Conservation (phyloP, 2,797 vertebrate species). For the Propithecus perrieri region DNA sequence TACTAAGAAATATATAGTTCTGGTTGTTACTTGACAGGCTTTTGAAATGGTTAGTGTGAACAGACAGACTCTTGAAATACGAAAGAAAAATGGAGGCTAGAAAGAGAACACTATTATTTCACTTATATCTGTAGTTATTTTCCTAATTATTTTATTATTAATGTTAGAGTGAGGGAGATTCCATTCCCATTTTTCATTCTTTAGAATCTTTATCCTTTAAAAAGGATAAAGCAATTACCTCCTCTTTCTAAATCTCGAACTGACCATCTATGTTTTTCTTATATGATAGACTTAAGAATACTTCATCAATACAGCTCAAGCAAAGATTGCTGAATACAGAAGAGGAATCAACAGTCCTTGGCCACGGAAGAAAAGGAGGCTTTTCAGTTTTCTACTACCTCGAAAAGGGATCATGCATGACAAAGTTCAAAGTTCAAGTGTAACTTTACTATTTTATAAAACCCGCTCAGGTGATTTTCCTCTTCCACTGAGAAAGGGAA, state of each 20-base stretch:
- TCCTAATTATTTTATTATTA: slow-evolving; percentile 13
- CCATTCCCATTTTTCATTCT: not conserved
- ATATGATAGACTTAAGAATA: not conserved
- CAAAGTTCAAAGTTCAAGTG: not conserved
- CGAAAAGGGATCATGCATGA: not conserved
- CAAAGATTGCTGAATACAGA: not conserved
- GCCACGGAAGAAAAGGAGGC: not conserved
- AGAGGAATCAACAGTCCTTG: not conserved
- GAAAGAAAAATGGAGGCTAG: not conserved
- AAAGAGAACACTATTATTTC: not conserved
- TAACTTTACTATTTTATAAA: not conserved
- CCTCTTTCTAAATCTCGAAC: slow-evolving; percentile 52
- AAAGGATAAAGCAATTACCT: not conserved
- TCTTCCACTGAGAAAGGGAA: not conserved
- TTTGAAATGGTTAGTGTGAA: slow-evolving; percentile 13
- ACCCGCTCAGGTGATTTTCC: not conserved
- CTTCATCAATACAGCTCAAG: slow-evolving; percentile 37
- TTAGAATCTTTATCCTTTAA: slow-evolving; percentile 45
- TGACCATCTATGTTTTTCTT: not conserved
- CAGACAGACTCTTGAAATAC: not conserved
- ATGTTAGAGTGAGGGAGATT: slow-evolving; percentile 29
- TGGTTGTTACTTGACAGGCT: not conserved
- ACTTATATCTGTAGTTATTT: slow-evolving; percentile 3
- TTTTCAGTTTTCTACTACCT: not conserved
- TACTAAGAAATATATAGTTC: slow-evolving; percentile 44